These are phyloP conservation scores for Ligdia adustata DNA, from an alignment of 2,888 invertebrate genomes.

Conservation along the genomic window DNA sequence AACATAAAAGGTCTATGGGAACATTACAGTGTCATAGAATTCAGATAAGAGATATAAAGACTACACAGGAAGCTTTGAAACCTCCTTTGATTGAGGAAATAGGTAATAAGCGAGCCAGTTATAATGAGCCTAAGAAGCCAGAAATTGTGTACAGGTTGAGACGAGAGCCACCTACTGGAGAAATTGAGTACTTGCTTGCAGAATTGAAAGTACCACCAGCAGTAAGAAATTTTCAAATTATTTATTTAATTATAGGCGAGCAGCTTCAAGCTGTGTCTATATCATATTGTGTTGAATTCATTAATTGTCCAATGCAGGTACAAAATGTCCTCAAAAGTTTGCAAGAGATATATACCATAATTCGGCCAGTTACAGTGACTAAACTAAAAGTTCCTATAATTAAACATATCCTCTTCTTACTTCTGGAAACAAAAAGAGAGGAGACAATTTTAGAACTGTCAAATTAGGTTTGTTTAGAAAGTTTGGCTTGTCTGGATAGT, in stretches of 20 bases:
- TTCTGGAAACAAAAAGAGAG: too few relatives aligned
- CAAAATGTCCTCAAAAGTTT: not conserved
- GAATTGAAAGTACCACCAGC: conserved; percentile 85
- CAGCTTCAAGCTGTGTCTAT: too few relatives aligned
- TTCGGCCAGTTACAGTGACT: too few relatives aligned
- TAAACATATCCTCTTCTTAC: too few relatives aligned
- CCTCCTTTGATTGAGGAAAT: conserved; percentile 86
- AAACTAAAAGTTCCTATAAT: too few relatives aligned
- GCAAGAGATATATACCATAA: not conserved
- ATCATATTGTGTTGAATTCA: too few relatives aligned
- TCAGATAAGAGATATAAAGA: conserved; percentile 87
- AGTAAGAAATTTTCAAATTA: too few relatives aligned
- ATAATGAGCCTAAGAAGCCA: conserved; percentile 46
- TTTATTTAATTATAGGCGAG: too few relatives aligned
- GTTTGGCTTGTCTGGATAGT: too few relatives aligned
- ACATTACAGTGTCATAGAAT: conserved; percentile 89
- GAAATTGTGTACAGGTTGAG: conserved; percentile 85
- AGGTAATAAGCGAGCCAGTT: conserved; percentile 44
- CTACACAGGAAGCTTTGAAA: conserved; percentile 57
- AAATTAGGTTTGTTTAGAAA: too few relatives aligned
- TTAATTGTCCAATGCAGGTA: too few relatives aligned
- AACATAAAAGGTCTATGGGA: conserved; percentile 90
- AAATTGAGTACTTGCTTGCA: conserved; percentile 81
- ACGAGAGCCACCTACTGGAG: conserved; percentile 81
- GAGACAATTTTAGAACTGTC: too few relatives aligned